Conservation (phyloP, 2,888 invertebrate species). For the Eristalis pertinax region DNA sequence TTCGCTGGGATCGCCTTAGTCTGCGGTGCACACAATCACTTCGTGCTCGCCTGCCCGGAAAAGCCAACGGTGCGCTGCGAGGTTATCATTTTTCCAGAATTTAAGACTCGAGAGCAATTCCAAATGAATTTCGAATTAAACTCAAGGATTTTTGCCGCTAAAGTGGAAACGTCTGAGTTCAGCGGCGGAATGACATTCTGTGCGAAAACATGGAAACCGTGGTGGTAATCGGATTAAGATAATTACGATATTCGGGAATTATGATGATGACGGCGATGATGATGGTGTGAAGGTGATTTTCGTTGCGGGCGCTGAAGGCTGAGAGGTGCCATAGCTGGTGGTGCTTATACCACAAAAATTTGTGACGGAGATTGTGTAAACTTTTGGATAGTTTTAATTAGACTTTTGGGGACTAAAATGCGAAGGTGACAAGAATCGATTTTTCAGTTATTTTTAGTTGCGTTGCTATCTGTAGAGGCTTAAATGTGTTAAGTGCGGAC, state of each 20-base stretch:
- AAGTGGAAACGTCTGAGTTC: background rate
- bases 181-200: background rate
- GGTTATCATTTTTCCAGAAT: constrained; percentile 8
- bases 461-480: no score
- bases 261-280: background rate
- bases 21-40: background rate
- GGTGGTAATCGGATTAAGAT: background rate
- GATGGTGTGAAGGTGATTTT: background rate
- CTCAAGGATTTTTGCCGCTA: background rate
- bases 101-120: background rate
- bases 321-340: background rate
- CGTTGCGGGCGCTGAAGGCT: background rate
- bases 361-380: background rate
- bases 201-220: background rate
- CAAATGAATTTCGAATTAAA: constrained; percentile 14
- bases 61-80: background rate
- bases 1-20: constrained; percentile 12
- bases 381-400: background rate
- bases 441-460: background rate
- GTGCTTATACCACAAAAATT: background rate
- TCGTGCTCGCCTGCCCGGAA: background rate
- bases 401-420: background rate
- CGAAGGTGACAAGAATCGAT: background rate
- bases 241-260: background rate
- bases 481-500: no score